Conservation (phyloP, 2,113 vertebrate genomes). For the Melanotaenia duboulayi region DNA sequence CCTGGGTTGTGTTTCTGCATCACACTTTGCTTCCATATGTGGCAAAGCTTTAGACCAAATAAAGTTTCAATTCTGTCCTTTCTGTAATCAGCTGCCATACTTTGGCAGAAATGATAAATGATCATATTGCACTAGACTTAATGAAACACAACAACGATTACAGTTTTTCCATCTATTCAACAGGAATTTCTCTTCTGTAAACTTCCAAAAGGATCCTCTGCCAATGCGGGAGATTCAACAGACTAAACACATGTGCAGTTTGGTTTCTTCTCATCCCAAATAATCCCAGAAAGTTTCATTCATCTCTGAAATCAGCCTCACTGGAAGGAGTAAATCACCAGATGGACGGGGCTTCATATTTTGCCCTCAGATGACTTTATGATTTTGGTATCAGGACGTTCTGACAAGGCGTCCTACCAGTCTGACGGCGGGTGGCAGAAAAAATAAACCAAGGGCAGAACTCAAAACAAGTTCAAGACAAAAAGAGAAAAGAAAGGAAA, state of each 20-base stretch:
- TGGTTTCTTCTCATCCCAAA: conserved; percentile 27
- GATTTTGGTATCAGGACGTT: conserved; percentile 46
- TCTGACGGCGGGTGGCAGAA: conserved; percentile 51
- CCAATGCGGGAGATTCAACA: conserved; percentile 23
- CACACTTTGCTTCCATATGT: background rate
- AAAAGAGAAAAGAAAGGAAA: conserved; percentile 15
- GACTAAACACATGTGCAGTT: conserved; percentile 41
- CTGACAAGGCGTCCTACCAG: conserved; percentile 25
- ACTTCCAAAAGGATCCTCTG: conserved; percentile 9
- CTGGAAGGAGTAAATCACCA: background rate
- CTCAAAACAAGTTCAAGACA: conserved; percentile 45
- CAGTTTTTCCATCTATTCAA: conserved; percentile 32
- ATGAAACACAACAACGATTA: conserved; percentile 42
- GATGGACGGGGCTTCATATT: background rate
- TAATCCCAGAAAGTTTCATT: conserved; percentile 12
- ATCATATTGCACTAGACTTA: conserved; percentile 38
- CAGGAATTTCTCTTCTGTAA: conserved; percentile 12
- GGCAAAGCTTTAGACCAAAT: conserved; percentile 23
- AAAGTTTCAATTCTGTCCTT: background rate
- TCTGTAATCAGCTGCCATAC: conserved; percentile 35
- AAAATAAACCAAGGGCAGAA: conserved; percentile 59
- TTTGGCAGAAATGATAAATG: conserved; percentile 34
- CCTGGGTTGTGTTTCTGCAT: background rate
- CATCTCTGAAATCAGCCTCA: background rate
- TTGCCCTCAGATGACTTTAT: conserved; percentile 49